Percentiles rank a stretch among this genome's conserved stretches.
Evolutionary conservation across 2,113 vertebrate genomes (phyloP).

Genomic region (Prietella phreatophila): DNA sequence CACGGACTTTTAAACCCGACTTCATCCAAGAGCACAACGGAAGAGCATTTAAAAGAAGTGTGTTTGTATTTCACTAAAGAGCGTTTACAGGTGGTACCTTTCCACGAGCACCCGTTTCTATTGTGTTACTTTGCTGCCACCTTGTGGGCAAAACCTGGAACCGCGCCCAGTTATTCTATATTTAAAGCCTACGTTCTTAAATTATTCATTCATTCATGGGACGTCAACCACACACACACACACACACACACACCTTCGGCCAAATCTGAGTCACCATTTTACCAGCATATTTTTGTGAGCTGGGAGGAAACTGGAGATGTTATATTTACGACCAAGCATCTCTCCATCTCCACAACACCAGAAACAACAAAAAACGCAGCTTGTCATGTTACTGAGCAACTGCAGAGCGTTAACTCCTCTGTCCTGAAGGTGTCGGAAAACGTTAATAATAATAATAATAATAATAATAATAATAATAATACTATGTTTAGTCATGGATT

Average conservation of each 20-base stretch:
- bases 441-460: no score
- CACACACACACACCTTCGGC: no score
- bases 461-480: no score
- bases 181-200: no score
- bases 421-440: background rate
- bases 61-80: background rate
- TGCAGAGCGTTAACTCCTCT: no score
- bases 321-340: no score
- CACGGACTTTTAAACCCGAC: background rate
- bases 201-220: background rate
- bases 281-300: background rate
- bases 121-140: constrained; percentile 34
- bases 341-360: no score
- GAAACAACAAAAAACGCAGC: no score
- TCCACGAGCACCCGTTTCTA: background rate
- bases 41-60: background rate
- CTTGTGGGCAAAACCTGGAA: constrained; percentile 26
- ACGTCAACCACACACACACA: background rate
- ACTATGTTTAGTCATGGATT: no score
- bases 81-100: background rate
- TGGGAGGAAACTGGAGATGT: background rate
- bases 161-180: background rate
- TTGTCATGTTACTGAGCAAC: no score
- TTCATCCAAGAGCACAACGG: background rate
- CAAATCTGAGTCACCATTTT: background rate